phyloP scores from a whole-genome alignment of 2,888 invertebrate species.

The Agriotes lineatus region DNA sequence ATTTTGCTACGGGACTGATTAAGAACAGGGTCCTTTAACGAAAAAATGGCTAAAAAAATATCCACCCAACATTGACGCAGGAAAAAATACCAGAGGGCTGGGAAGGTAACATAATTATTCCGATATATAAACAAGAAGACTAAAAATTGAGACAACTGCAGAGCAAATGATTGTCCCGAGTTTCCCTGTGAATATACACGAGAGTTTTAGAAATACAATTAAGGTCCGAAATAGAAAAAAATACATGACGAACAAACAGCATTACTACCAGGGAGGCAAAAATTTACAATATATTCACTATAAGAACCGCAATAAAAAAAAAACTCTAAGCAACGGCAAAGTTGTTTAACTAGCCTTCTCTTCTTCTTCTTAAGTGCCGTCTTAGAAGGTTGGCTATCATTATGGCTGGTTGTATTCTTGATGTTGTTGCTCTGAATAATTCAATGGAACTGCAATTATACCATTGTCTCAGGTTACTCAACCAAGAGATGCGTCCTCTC shows the following conservation, averaged over 20 bases:
- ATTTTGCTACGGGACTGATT: not conserved
- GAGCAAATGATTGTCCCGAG: not conserved
- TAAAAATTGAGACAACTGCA: not conserved
- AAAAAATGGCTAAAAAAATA: not conserved
- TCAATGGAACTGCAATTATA: no score
- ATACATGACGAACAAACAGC: conserved; percentile 7
- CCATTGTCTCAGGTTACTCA: no score
- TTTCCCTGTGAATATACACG: not conserved
- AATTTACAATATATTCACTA: not conserved
- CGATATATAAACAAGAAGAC: not conserved
- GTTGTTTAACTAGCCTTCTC: not conserved
- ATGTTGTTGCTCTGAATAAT: no score
- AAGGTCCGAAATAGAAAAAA: not conserved
- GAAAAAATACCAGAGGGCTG: conserved; percentile 2
- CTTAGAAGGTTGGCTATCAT: no score
- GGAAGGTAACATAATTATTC: conserved; percentile 1
- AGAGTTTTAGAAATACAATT: conserved; percentile 2
- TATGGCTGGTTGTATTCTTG: no score
- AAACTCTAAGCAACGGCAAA: not conserved
- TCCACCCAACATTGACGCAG: not conserved
- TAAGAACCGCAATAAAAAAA: not conserved
- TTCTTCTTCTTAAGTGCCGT: no score
- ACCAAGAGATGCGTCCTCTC: no score
- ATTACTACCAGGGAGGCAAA: conserved; percentile 2
- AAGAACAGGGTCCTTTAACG: not conserved